Conservation (phyloP, 2,888 invertebrate species). For the Troides oblongomaculatus region DNA sequence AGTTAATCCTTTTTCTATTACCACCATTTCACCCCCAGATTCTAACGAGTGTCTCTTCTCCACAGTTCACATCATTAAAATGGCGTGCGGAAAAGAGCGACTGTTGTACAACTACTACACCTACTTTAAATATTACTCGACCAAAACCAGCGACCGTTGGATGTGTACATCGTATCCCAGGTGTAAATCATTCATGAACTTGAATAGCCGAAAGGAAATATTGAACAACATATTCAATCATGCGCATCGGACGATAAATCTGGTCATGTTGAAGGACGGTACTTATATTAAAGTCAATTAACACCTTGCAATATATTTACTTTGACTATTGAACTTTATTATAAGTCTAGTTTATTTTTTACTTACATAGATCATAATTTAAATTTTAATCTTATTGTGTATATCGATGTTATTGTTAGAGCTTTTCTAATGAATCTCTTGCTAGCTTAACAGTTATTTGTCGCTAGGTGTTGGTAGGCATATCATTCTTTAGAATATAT, state of each 20-base stretch:
- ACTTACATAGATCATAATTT: too few relatives aligned
- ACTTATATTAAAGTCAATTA: slow-evolving; percentile 9
- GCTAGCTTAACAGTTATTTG: too few relatives aligned
- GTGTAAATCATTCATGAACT: slow-evolving; percentile 37
- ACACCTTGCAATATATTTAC: background rate
- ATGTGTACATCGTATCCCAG: slow-evolving; percentile 38
- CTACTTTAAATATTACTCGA: slow-evolving; percentile 37
- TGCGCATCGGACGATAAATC: slow-evolving; percentile 6
- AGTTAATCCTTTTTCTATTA: background rate
- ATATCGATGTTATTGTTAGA: too few relatives aligned
- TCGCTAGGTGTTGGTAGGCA: too few relatives aligned
- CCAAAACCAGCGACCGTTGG: slow-evolving; percentile 35
- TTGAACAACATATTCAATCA: slow-evolving; percentile 3
- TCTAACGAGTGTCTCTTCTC: slow-evolving; percentile 1
- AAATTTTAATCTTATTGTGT: too few relatives aligned
- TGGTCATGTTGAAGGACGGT: slow-evolving; percentile 11
- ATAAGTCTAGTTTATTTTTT: too few relatives aligned
- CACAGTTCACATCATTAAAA: slow-evolving; percentile 12
- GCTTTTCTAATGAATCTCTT: too few relatives aligned
- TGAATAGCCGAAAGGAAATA: slow-evolving; percentile 34
- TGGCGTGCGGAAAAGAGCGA: slow-evolving; percentile 31
- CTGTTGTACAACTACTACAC: slow-evolving; percentile 37
- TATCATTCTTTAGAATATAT: too few relatives aligned
- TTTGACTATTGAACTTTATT: too few relatives aligned
- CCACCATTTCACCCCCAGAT: background rate